A percentile compares a stretch with the other conserved stretches of the same genome.
Evolutionary conservation across 2,113 vertebrate genomes (phyloP).

Genomic region (Cygnus atratus): DNA sequence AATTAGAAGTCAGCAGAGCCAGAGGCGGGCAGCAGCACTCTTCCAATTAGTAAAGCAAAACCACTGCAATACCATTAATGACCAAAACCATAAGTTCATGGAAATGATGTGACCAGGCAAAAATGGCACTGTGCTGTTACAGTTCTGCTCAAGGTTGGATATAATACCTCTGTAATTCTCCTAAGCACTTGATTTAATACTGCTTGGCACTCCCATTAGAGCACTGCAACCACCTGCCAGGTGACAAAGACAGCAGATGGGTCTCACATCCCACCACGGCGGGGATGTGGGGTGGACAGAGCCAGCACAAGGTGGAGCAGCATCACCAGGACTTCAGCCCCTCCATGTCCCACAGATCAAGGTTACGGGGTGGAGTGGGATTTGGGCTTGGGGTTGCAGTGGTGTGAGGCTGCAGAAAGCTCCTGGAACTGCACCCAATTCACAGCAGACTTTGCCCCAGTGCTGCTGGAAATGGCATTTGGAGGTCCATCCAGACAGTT

Average conservation of each 20-base stretch:
- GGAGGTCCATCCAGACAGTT: not conserved
- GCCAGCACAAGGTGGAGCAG: not conserved
- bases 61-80: not conserved
- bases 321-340: not conserved
- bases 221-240: fast-evolving
- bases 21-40: not conserved
- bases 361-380: not conserved
- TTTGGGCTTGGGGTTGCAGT: fast-evolving
- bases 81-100: not conserved
- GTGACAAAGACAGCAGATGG: fast-evolving
- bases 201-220: not conserved
- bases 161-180: not conserved
- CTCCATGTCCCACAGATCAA: fast-evolving
- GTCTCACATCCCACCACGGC: not conserved
- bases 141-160: not conserved
- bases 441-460: not conserved
- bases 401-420: not conserved
- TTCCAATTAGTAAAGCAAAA: not conserved
- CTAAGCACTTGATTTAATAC: not conserved
- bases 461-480: not conserved
- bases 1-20: not conserved
- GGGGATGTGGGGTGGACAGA: not conserved
- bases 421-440: not conserved
- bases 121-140: not conserved
- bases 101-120: not conserved